Evolutionary conservation across 2,797 vertebrate species (phyloP), one percentile per base, ranked within the genome.

Genomic region (Catostomus latipinnis): DNA sequence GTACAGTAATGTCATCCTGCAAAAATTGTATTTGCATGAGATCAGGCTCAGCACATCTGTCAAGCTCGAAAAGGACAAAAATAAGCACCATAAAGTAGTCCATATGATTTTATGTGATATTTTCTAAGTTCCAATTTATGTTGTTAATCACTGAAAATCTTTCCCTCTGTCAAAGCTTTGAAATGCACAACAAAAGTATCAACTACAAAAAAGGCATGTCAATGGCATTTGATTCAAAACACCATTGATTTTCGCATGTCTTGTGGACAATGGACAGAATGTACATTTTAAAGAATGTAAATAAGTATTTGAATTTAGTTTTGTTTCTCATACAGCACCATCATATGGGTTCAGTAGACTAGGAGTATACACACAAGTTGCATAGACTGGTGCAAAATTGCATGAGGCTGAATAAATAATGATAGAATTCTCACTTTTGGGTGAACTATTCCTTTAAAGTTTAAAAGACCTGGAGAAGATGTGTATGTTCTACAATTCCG

Each of bases 401-500:
- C 16, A 61, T 10, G 11, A 1, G 18, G 18, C 0, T 61, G 9
- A n/a, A 34, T 45, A 63, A 63, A 63, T 45, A 45, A 13, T 43
- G 11, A 63, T 12, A 43, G 22, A 13, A 43, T 13, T 3, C 8
- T 63, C 6, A 63, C 61, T 63, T 63, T 45, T 45, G 34, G 61
- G 6, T n/a, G 6, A 63, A 45, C 61, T 63, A 11, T 63, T 43
- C 1, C 61, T 63, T 45, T 12, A 61, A 63, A 71, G 71, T 48
- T 57, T 16, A 58, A 62, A 50, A 50, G 16, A 71, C 12, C 1
- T 7, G 76, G 62, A 18, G 68, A 76, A 34, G 18, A 52, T 81
- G 69, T 49, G 16, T 57, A 53, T 62, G 54, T 57, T 67, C 34
- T 45, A 67, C 54, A 89, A 89, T 87, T 82, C 85, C 78, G 86